Conservation (phyloP, 2,888 invertebrate genomes). For the Zygaena filipendulae region DNA sequence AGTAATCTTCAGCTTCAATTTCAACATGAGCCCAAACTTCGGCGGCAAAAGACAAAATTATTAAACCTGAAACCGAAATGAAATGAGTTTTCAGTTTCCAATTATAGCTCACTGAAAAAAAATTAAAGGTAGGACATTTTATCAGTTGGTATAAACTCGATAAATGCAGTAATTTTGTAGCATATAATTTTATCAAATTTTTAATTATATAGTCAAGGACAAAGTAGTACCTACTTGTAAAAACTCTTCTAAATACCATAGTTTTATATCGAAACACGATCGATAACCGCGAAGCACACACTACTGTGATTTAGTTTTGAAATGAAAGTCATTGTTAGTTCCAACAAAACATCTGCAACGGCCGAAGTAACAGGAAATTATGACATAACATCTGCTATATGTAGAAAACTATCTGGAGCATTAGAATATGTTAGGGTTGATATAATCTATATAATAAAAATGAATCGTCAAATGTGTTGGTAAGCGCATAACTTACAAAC, state of each 20-base stretch:
- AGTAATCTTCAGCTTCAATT: slow-evolving; percentile 59
- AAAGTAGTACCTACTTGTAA: slow-evolving; percentile 29
- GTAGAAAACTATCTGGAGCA: slow-evolving; percentile 29
- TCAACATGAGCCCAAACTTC: slow-evolving; percentile 51
- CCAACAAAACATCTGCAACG: slow-evolving; percentile 21
- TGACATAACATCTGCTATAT: slow-evolving; percentile 32
- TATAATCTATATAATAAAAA: no score
- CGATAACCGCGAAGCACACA: no score
- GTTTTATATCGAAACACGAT: no score
- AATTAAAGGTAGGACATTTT: not conserved
- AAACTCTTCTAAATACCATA: slow-evolving; percentile 41
- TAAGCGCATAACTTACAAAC: no score
- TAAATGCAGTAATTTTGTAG: not conserved
- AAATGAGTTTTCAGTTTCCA: not conserved
- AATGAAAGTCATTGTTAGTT: no score
- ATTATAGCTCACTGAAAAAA: slow-evolving; percentile 1
- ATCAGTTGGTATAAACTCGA: not conserved
- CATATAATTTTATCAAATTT: not conserved
- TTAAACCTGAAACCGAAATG: slow-evolving; percentile 32
- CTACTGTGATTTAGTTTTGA: slow-evolving; percentile 27
- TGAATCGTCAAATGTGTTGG: no score
- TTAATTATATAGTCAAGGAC: not conserved
- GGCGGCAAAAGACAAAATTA: slow-evolving; percentile 32
- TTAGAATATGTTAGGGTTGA: no score
- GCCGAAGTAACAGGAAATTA: slow-evolving; percentile 38